These are phyloP conservation scores for Phaenicophaeus curvirostris DNA, from an alignment of 2,797 vertebrate genomes.

Conservation along the genomic window DNA sequence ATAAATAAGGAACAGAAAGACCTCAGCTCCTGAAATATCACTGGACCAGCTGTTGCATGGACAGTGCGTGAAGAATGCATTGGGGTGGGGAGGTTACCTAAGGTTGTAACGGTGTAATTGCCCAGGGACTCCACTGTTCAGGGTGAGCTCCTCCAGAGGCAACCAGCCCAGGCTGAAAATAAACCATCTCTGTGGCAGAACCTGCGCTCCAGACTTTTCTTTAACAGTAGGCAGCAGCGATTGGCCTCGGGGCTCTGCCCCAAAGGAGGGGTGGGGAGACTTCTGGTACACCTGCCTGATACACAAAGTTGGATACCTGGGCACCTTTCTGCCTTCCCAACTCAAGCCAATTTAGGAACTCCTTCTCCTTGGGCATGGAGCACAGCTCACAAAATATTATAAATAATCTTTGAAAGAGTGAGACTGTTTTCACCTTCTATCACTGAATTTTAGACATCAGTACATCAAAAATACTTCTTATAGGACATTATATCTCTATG, in stretches of 20 bases:
- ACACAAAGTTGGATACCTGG: too few relatives aligned
- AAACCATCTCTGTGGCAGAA: too few relatives aligned
- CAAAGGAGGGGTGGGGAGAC: not conserved
- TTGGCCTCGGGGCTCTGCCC: not conserved
- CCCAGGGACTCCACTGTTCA: too few relatives aligned
- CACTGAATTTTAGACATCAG: not conserved
- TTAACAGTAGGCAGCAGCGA: not conserved
- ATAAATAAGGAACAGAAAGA: too few relatives aligned
- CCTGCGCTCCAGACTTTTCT: too few relatives aligned
- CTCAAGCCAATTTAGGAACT: not conserved
- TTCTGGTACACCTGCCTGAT: not conserved
- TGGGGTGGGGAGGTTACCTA: too few relatives aligned
- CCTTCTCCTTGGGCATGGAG: not conserved
- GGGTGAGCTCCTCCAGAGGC: too few relatives aligned
- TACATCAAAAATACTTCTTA: not conserved
- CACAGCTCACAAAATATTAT: not conserved
- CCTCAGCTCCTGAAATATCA: too few relatives aligned
- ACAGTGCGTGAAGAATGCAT: too few relatives aligned
- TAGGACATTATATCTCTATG: fast-evolving
- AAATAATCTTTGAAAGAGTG: not conserved
- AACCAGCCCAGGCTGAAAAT: too few relatives aligned
- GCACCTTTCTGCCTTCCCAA: not conserved
- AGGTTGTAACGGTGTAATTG: too few relatives aligned
- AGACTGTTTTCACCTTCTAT: not conserved
- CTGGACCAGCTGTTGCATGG: too few relatives aligned